phyloP scores from a whole-genome alignment of 2,113 vertebrate genomes.

The Petroica traversi region DNA sequence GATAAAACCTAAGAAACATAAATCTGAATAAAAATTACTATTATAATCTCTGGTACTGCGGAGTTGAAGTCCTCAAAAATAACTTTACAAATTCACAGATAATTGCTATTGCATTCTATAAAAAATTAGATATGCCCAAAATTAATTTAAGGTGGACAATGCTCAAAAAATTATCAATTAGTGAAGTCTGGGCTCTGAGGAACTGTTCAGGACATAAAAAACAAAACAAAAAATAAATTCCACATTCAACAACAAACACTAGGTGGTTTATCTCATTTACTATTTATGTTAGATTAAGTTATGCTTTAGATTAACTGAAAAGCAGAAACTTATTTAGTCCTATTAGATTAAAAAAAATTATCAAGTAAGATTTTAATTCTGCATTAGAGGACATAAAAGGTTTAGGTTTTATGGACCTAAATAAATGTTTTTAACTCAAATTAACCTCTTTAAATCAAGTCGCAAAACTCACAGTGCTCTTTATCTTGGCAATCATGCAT shows the following conservation, averaged over 20 bases:
- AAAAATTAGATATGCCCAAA: background rate
- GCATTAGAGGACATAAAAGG: background rate
- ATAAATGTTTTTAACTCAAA: background rate
- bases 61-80: background rate
- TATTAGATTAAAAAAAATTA: background rate
- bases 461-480: background rate
- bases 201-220: background rate
- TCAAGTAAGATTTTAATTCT: background rate
- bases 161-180: background rate
- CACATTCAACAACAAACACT: background rate
- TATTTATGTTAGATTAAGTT: background rate
- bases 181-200: background rate
- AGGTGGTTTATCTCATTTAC: background rate
- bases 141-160: background rate
- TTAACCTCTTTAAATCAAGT: background rate
- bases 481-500: background rate
- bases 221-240: background rate
- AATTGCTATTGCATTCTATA: background rate
- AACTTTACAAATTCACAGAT: background rate
- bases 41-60: background rate
- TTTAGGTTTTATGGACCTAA: background rate
- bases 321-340: background rate
- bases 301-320: background rate
- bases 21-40: background rate
- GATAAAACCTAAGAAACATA: background rate